Conservation (phyloP, 2,797 vertebrate genomes). For the Ibycter americanus region DNA sequence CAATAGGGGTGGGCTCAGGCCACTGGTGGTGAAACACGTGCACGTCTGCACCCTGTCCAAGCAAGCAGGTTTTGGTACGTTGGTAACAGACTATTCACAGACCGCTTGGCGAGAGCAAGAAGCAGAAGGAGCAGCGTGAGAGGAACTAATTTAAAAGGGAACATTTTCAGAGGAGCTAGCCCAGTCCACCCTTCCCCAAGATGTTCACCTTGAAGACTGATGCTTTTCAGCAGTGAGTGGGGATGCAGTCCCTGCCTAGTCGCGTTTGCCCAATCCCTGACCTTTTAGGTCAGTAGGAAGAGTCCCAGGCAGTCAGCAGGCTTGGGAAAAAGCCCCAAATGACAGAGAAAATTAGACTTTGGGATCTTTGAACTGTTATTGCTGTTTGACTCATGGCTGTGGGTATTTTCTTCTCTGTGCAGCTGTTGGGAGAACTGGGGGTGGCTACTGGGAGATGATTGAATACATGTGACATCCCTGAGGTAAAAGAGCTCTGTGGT, state of each 20-base stretch:
- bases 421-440: conserved; percentile 65
- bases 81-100: background rate
- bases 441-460: conserved; percentile 54
- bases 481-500: conserved; percentile 12
- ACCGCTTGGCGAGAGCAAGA: fast-evolving
- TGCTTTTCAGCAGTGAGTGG: background rate
- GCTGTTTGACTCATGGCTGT: conserved; percentile 17
- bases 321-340: conserved; percentile 24
- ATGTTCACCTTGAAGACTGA: background rate
- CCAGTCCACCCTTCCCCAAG: background rate
- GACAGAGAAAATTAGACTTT: background rate
- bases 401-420: conserved; percentile 40
- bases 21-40: background rate
- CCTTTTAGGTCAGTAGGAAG: conserved; percentile 1
- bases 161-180: background rate
- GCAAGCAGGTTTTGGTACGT: background rate
- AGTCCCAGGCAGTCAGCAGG: conserved; percentile 14
- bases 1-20: background rate
- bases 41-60: background rate
- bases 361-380: background rate
- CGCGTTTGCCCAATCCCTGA: background rate
- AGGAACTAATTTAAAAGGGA: background rate
- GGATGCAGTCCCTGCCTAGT: background rate
- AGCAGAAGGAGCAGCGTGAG: background rate
- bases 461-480: conserved; percentile 37